Conservation (phyloP, 2,888 invertebrate genomes). For the Sarcophaga caerulescens region DNA sequence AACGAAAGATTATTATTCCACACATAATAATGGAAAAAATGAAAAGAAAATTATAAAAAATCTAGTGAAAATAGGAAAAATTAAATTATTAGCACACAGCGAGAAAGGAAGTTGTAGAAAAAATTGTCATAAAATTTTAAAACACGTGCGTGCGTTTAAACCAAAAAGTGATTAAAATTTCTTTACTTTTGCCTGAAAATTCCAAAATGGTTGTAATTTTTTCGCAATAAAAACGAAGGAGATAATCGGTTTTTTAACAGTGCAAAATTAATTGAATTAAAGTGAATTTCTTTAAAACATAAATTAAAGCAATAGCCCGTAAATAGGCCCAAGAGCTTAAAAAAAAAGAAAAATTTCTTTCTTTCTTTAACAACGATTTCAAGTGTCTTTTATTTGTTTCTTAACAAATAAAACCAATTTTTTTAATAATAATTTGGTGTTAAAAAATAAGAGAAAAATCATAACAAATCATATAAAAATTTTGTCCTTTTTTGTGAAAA, state of each 20-base stretch:
- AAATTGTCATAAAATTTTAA: neutral
- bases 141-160: slow-evolving; percentile 42
- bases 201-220: slow-evolving; percentile 30
- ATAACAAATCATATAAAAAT: neutral
- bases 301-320: slow-evolving; percentile 43
- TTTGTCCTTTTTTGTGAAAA: neutral
- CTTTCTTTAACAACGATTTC: slow-evolving; percentile 46
- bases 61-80: slow-evolving; percentile 24
- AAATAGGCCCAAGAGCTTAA: slow-evolving; percentile 47
- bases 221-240: no score
- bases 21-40: neutral
- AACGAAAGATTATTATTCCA: slow-evolving; percentile 32
- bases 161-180: slow-evolving; percentile 18
- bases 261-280: neutral
- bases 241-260: neutral
- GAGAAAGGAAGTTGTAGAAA: slow-evolving; percentile 30
- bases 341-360: slow-evolving; percentile 7
- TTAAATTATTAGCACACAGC: slow-evolving; percentile 15
- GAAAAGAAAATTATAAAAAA: neutral
- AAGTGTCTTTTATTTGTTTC: slow-evolving; percentile 56
- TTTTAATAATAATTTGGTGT: neutral
- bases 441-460: neutral
- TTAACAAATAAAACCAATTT: neutral
- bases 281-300: slow-evolving; percentile 18
- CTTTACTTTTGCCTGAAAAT: slow-evolving; percentile 17